Percentiles rank a stretch among this genome's conserved stretches.
These are phyloP conservation scores for Sinocyclocheilus maitianheensis DNA, from an alignment of 2,113 vertebrate species.

Conservation along the genomic window DNA sequence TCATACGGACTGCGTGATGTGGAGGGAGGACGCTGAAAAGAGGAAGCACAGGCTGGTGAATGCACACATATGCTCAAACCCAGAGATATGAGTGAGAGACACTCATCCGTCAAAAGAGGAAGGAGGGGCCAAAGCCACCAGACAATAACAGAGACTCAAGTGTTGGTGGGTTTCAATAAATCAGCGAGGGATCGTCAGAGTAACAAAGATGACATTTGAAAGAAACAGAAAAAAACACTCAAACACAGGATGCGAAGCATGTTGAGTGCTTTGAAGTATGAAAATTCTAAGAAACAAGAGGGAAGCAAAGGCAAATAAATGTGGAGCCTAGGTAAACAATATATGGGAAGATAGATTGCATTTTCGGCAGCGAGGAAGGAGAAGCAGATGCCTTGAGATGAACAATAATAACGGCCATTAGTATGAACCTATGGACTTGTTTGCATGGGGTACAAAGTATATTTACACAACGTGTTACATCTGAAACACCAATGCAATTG, in stretches of 20 bases:
- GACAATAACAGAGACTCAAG: slow-evolving; percentile 34
- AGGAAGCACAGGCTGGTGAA: slow-evolving; percentile 23
- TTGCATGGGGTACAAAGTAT: neutral
- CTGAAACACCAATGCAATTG: slow-evolving; percentile 61
- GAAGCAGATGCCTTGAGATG: neutral
- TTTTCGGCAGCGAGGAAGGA: neutral
- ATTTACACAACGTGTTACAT: slow-evolving; percentile 11
- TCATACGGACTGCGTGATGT: slow-evolving; percentile 62
- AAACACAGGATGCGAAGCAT: neutral
- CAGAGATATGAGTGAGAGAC: slow-evolving; percentile 49
- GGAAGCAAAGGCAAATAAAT: slow-evolving; percentile 2
- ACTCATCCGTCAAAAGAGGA: slow-evolving; percentile 40
- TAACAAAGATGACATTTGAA: slow-evolving; percentile 40
- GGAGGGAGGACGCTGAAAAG: slow-evolving; percentile 52
- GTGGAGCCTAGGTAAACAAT: neutral
- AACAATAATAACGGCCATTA: neutral
- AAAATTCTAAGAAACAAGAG: neutral
- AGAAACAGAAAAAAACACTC: slow-evolving; percentile 9
- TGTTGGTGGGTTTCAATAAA: slow-evolving; percentile 19
- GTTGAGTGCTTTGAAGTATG: slow-evolving; percentile 33
- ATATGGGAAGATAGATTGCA: neutral
- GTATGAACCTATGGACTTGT: neutral
- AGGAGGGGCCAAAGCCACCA: slow-evolving; percentile 23
- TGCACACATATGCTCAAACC: slow-evolving; percentile 33
- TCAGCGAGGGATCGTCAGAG: slow-evolving; percentile 6